Conservation (phyloP, 1,140 invertebrate species). For the Acromyrmex heyeri region DNA sequence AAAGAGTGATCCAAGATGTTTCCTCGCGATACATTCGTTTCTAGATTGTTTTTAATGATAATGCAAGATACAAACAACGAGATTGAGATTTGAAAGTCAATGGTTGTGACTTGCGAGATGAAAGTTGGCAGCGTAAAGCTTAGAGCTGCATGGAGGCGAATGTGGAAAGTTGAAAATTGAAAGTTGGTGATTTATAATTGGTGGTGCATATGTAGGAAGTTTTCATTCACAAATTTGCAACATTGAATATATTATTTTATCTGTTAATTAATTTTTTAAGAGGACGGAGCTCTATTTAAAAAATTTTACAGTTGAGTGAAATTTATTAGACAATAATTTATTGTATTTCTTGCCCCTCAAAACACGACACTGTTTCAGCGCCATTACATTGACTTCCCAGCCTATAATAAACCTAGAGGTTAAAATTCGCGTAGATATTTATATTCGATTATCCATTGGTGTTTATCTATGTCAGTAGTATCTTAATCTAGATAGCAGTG, state of each 20-base stretch:
- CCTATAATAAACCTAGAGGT: no score
- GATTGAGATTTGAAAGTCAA: slow-evolving; percentile 35
- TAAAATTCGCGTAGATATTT: neutral
- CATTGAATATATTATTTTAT: neutral
- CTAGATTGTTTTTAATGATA: slow-evolving; percentile 8
- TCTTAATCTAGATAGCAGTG: neutral
- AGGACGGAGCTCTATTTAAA: no score
- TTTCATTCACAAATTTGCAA: neutral
- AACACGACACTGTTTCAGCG: no score
- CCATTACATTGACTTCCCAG: no score
- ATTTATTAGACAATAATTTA: no score
- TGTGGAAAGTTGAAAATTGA: slow-evolving; percentile 56
- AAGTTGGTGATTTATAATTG: slow-evolving; percentile 31
- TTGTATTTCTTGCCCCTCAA: no score
- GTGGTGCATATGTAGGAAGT: neutral
- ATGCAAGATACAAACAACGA: neutral
- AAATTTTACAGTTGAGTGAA: no score
- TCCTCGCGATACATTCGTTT: neutral
- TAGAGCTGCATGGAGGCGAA: neutral
- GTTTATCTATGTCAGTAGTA: neutral
- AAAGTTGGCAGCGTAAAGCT: slow-evolving; percentile 20
- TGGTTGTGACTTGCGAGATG: neutral
- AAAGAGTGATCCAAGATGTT: neutral
- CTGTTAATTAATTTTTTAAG: neutral
- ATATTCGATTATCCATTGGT: neutral